Evolutionary conservation across 2,888 invertebrate genomes (phyloP), one percentile per base, ranked within the genome.

Genomic region (Conomelus anceps): DNA sequence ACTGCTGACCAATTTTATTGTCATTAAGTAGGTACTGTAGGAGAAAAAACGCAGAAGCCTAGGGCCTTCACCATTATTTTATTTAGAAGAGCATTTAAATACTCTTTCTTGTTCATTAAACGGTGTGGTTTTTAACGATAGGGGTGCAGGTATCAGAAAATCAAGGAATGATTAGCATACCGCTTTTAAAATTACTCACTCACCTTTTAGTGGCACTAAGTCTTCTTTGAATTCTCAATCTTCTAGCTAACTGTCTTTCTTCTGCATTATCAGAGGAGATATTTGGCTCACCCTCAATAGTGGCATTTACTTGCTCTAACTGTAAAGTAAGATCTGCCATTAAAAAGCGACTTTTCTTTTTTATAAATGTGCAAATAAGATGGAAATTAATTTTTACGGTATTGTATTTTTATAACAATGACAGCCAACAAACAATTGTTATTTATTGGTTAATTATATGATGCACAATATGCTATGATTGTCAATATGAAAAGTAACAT

Each of bases 211-310:
- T 88, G 13, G 89, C 89, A 23, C 85, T 86, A 86, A 89, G 88
- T 84, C 90, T 94, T 89, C 95, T 94, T 92, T 96, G 94, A 92
- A 97, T 96, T 87, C 97, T 94, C 88, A 96, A 92, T 90, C 94
- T 94, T 89, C 97, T 94, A 0, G 96, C 97, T 85, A 95, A 94
- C 93, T 96, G 97, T 91, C 97, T 93, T 93, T 97, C 96, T 87
- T 94, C 94, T 11, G 96, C 95, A 93, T 96, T 95, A 4, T 92
- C 92, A 0, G 97, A 96, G 0, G 94, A 94, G 34, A 95, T 94
- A 91, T 95, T 95, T 0, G 95, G 95, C 91, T 95, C 95, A 85
- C 87, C 87, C 29, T 89, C 63, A 63, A 63, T 20, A 63, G n/a
- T 20, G n/a, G n/a, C n/a, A 63, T n/a, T n/a, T 20, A n/a, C 6